Evolutionary conservation across 2,888 invertebrate genomes (phyloP), one percentile per base, ranked within the genome.

Genomic region (Platerodrilus igneus): DNA sequence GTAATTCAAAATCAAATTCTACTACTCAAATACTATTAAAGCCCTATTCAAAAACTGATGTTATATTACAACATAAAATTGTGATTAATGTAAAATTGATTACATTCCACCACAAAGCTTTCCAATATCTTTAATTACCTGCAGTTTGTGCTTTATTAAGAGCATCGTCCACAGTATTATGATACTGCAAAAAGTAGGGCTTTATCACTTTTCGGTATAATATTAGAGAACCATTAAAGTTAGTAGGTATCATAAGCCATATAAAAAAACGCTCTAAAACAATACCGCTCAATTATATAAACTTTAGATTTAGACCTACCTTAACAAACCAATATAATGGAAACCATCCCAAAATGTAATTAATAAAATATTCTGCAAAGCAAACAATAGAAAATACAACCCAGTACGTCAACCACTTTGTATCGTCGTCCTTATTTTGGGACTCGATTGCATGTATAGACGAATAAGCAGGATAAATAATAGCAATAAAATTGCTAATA

Each of bases 391-490:
- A 89, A 71, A 83, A 95, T 3, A 92, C 89, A 59, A 92, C 91
- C 94, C 93, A 94, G 66, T 95, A 95, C 1, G 88, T 93, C 52
- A 95, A 75, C 95, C 95, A 96, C 70, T 92, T 86, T 6, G 91
- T 90, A 66, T 93, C 93, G 64, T 87, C 86, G 36, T 79, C 76
- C 57, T 82, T 84, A 39, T 73, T 68, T 31, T 75, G 75, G 1
- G 83, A 82, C 62, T 87, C 86, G 56, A 87, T 68, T 0, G 87
- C 86, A 67, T 75, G 82, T 70, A 87, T 84, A 1, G 86, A 87
- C 63, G 81, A 77, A 66, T 93, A 95, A 1, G 94, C 94, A 31
- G 95, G 95, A 67, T 94, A 95, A 3, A 84, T 70, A 64, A 94
- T 93, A 14, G 92, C 94, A 64, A 94, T 86, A 37, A 81, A 69